Percentiles rank a stretch among this genome's conserved stretches.
phyloP scores from a whole-genome alignment of 2,888 invertebrate species.

The Callosobruchus maculatus region DNA sequence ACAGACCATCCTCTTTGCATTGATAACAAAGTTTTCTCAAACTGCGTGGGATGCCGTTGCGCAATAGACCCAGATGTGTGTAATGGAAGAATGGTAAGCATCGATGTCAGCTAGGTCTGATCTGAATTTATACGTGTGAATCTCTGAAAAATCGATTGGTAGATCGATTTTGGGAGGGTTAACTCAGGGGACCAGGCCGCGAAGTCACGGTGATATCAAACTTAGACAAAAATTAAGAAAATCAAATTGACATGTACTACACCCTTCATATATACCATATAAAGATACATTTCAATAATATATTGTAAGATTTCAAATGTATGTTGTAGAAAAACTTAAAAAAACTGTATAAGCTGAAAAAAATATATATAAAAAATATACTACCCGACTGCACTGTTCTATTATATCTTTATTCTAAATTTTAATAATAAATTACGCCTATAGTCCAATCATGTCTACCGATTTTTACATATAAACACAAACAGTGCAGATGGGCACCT shows the following conservation, averaged over 20 bases:
- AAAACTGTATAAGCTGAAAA: constrained; percentile 35
- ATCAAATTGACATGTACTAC: constrained; percentile 45
- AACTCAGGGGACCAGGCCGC: constrained; percentile 55
- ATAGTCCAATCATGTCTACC: constrained; percentile 30
- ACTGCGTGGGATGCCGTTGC: too few relatives aligned
- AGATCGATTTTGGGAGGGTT: constrained; percentile 44
- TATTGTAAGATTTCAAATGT: constrained; percentile 46
- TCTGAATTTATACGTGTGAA: constrained; percentile 20
- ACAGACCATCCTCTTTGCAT: too few relatives aligned
- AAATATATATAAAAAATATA: constrained; percentile 28
- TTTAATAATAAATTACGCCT: constrained; percentile 28
- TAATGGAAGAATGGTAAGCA: not conserved
- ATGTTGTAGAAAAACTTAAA: constrained; percentile 42
- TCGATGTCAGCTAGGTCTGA: constrained; percentile 10
- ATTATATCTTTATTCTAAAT: constrained; percentile 39
- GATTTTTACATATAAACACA: constrained; percentile 10
- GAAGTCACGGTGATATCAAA: constrained; percentile 52
- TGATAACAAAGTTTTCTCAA: too few relatives aligned
- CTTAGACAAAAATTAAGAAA: constrained; percentile 45
- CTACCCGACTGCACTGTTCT: constrained; percentile 42
- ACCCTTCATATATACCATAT: constrained; percentile 41
- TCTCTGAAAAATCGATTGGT: constrained; percentile 32
- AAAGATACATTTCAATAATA: constrained; percentile 46
- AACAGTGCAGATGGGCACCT: constrained; percentile 43
- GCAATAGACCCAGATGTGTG: too few relatives aligned